Evolutionary conservation across 1,140 invertebrate species (phyloP), one percentile per base, ranked within the genome.

Genomic region (Drosophila sp.): DNA sequence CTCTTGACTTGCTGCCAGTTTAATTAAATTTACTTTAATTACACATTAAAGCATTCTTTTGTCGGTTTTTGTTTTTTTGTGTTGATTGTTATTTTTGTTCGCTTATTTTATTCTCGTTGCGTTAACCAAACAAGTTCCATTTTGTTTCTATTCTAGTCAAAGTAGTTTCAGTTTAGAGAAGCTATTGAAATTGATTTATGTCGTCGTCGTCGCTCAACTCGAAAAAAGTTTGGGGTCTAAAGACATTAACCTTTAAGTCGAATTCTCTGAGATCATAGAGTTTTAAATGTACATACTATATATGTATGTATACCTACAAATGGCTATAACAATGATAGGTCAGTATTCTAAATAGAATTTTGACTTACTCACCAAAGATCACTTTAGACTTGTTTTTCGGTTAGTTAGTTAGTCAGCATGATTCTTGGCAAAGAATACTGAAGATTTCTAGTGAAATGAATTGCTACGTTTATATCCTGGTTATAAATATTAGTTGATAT

Each of bases 11-110:
- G 80, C 72, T 50, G 44, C 25, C 44, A 80, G 57, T 79, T 82
- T 76, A 79, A 87, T 83, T 87, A 78, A 86, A 87, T 87, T 87
- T 70, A 87, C 72, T 83, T 87, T 74, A 87, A 87, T 87, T 77
- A 57, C 83, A 70, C 70, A 87, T 74, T 63, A 87, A 86, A 80
- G 64, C 76, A 80, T 80, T 80, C 70, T 65, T 66, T 64, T 33
- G 41, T 67, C 66, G 54, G 56, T 61, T 67, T 75, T 47, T 67
- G 23, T 54, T 35, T 69, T 62, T 23, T 7, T 66, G 63, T 70
- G 17, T 17, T 17, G 0, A 17, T 70, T 33, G 50, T 32, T 68
- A 17, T 30, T 35, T 40, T 68, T 65, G 44, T 58, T 67, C 71
- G 47, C 10, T 50, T 50, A 23, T 50, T 50, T 27, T 10, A 38